A percentile compares a stretch with the other conserved stretches of the same genome.
Conservation (phyloP, 2,113 vertebrate genomes). For the Lasiurus borealis region DNA sequence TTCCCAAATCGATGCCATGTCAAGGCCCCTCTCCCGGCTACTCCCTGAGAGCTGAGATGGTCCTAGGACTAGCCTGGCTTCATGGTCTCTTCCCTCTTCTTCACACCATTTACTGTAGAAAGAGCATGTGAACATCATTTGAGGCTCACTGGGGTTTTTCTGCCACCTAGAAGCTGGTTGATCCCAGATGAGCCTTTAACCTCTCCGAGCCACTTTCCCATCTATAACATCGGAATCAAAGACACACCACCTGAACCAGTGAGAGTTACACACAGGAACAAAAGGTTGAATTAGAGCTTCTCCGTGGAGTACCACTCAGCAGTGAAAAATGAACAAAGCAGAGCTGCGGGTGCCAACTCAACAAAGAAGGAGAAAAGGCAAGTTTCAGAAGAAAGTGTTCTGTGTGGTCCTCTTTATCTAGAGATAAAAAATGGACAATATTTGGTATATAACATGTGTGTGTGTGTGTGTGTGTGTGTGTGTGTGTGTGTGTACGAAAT, state of each 20-base stretch:
- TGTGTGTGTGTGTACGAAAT: too few relatives aligned
- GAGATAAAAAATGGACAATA: neutral
- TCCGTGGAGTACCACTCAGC: accelerated
- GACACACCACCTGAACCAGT: neutral
- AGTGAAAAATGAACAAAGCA: neutral
- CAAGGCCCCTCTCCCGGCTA: neutral
- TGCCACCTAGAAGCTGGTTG: neutral
- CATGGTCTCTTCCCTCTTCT: neutral
- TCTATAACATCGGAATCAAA: neutral
- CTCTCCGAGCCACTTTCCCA: neutral
- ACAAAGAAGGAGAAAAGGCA: neutral
- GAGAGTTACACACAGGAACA: neutral
- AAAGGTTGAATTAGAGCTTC: too few relatives aligned
- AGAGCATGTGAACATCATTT: neutral
- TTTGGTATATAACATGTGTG: neutral
- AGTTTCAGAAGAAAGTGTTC: neutral
- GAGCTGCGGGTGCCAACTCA: accelerated
- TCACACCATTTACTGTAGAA: neutral
- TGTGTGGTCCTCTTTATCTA: neutral
- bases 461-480: too few relatives aligned
- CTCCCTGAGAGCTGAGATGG: neutral
- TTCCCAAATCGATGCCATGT: neutral
- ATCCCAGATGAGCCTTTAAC: neutral
- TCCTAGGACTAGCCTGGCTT: too few relatives aligned
- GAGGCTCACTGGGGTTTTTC: neutral